Percentiles rank a stretch among this genome's conserved stretches.
Evolutionary conservation across 1,140 invertebrate genomes (phyloP).

Genomic region (Pachypsylla venusta): DNA sequence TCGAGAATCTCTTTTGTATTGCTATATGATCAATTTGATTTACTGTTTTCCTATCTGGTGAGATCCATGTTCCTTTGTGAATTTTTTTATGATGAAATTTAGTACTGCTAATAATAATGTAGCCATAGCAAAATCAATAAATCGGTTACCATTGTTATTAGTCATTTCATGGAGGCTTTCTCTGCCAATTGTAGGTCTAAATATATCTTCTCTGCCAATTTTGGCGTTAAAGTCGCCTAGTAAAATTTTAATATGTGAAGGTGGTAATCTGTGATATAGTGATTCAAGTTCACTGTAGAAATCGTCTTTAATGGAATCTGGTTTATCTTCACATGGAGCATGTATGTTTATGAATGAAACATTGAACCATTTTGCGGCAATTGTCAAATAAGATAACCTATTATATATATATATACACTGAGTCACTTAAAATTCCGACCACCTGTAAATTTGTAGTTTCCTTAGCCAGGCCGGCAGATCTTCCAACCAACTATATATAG

Average conservation of each 20-base stretch:
- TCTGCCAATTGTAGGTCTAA: constrained; percentile 13
- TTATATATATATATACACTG: no score
- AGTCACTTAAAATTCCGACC: no score
- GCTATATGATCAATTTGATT: constrained; percentile 22
- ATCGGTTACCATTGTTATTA: constrained; percentile 21
- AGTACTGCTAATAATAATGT: constrained; percentile 20
- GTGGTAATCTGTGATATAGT: background rate
- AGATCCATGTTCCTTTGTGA: constrained; percentile 21
- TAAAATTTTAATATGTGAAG: constrained; percentile 14
- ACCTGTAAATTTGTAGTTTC: no score
- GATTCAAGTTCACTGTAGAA: constrained; percentile 6
- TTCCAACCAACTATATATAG: no score
- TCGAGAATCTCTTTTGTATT: constrained; percentile 15
- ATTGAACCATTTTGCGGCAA: constrained; percentile 22
- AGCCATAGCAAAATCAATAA: constrained; percentile 15
- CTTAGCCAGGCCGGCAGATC: no score
- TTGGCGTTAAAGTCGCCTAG: constrained; percentile 15
- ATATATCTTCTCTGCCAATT: constrained; percentile 12
- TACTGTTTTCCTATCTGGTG: constrained; percentile 18
- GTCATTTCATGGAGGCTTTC: constrained; percentile 14
- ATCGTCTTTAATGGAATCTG: background rate
- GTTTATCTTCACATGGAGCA: background rate
- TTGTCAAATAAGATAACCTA: background rate
- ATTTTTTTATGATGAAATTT: constrained; percentile 20
- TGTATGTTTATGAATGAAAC: background rate